Base-by-base conservation (phyloP, 1,140 invertebrate genomes). In the Chironomus striatipennis region DNA sequence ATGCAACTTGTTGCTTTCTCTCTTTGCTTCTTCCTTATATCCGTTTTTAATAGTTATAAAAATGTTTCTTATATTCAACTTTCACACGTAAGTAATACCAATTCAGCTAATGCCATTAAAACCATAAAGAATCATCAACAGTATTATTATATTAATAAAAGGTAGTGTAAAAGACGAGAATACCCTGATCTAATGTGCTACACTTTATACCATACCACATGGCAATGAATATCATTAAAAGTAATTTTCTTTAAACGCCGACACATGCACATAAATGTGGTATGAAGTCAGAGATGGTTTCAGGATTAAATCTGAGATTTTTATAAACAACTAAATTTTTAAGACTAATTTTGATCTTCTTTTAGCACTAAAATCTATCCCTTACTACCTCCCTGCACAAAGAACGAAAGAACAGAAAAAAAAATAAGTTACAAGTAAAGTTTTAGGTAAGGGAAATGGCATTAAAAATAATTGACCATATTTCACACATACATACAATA, bases 1-100 rank as follows among this genome's bases (percentile, higher is more conserved):
- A 57, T 57, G 47, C 47, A 57, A 57, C 47, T 57, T 57, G 47
- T 57, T 57, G 47, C 47, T 57, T n/a, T n/a, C n/a, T n/a, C n/a
- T 57, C n/a, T 57, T 47, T 57, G 12, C 8, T 57, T 12, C 12
- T 57, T 57, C 5, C 47, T 57, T n/a, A 57, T n/a, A 57, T 57
- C 47, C 47, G 47, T 34, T 34, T 34, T 34, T 34, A 15, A 57
- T 15, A n/a, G 47, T 57, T 47, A 47, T 47, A 47, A 10, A n/a
- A n/a, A 57, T 12, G 12, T n/a, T n/a, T n/a, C n/a, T n/a, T 12
- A 57, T n/a, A 57, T 57, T 57, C 47, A 57, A 57, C 47, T 57
- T 57, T 57, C 47, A 57, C 47, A 57, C 47, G 47, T 57, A 57
- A 57, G 47, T n/a, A 57, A 5, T 57, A 15, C 47, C 24, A 34